Evolutionary conservation across 2,888 invertebrate genomes (phyloP), one percentile per base, ranked within the genome.

Genomic region (Diadromus collaris): DNA sequence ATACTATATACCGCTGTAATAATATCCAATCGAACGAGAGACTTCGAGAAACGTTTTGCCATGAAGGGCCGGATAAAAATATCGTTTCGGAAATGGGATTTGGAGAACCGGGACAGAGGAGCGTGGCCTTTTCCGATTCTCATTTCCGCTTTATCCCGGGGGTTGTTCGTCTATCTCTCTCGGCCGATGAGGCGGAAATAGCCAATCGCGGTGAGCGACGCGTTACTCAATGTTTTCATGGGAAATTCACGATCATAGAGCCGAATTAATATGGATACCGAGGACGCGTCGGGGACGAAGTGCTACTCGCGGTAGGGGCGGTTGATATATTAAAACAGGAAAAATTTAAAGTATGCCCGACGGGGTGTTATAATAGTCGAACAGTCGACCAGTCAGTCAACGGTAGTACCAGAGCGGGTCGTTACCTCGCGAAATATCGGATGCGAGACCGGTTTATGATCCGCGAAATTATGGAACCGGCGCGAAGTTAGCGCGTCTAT

Each of bases 391-490:
- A 72, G 72, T 80, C 65, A 69, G 72, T 80, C 75, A 78, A 64
- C 74, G 46, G 6, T 48, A 38, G 64, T 70, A 68, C 60, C 56
- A 61, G 69, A 54, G 65, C 64, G 77, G 81, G 58, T 78, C 82
- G 78, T 81, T 82, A 76, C 73, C 70, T 77, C 76, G 58, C 74
- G 73, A 82, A 73, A 81, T 81, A 81, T 76, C 68, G 72, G 70
- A 72, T 73, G 61, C 68, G 44, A 61, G 67, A 72, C 67, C 74
- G 78, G 70, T 82, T 82, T 81, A 82, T 83, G 82, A 80, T 73
- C 83, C 82, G 80, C 82, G 81, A 83, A 84, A 84, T 84, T 83
- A 82, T 80, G 70, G 80, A 77, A 69, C 67, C 73, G 6, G 32
- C 60, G 24, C 34, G 21, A 29, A 29, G 27, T 19, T 19, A 16